Evolutionary conservation across 2,797 vertebrate genomes (phyloP).

Genomic region (Chaenodraco wilsoni): DNA sequence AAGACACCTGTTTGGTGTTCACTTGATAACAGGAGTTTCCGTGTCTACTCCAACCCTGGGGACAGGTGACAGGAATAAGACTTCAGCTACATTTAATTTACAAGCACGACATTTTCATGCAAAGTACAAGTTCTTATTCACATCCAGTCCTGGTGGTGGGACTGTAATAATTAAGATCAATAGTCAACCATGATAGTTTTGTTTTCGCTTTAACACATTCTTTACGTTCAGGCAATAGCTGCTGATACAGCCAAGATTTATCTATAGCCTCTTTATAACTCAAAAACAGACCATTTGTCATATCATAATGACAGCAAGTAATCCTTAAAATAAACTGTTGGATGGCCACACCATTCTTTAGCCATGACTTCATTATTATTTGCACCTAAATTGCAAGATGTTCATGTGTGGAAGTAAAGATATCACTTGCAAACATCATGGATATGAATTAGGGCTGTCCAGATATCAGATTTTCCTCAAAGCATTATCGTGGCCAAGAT

Average conservation of each 20-base stretch:
- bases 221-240: not conserved
- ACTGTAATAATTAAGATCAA: not conserved
- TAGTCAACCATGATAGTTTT: not conserved
- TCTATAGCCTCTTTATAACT: not conserved
- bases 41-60: slow-evolving; percentile 91
- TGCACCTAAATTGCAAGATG: not conserved
- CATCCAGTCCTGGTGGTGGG: not conserved
- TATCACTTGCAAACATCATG: not conserved
- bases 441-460: not conserved
- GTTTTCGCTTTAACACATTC: not conserved
- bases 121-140: not conserved
- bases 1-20: slow-evolving; percentile 80
- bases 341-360: too few relatives aligned
- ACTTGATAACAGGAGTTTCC: slow-evolving; percentile 90
- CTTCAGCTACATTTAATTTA: slow-evolving; percentile 7
- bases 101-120: not conserved
- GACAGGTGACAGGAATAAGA: slow-evolving; percentile 4
- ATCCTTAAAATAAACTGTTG: not conserved
- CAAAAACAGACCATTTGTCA: slow-evolving; percentile 1
- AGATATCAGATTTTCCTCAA: too few relatives aligned
- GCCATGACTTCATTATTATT: not conserved
- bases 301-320: not conserved
- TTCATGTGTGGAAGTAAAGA: not conserved
- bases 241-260: not conserved
- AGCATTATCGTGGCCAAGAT: too few relatives aligned